Conservation (phyloP, 1,140 invertebrate species). For the Caenorhabditis tropicalis region DNA sequence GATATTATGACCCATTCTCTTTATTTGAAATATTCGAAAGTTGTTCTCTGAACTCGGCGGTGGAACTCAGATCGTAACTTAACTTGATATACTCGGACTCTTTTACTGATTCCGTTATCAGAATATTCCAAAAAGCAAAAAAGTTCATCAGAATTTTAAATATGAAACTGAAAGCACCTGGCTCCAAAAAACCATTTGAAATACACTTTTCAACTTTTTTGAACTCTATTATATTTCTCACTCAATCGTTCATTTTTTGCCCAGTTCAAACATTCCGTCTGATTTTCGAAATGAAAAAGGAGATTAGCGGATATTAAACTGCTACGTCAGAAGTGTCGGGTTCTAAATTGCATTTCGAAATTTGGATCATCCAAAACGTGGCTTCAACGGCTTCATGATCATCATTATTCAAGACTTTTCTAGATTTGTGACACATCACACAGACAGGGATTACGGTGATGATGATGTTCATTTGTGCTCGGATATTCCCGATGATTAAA, state of each 20-base stretch:
- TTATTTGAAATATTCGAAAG: no score
- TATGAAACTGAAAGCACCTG: neutral
- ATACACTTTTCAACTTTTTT: neutral
- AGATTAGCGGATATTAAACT: neutral
- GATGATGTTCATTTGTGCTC: neutral
- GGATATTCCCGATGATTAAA: neutral
- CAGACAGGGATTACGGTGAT: constrained; percentile 9
- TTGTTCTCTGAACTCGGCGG: no score
- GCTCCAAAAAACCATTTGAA: neutral
- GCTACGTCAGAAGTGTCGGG: neutral
- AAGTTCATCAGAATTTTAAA: no score
- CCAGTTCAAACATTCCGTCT: neutral
- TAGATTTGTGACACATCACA: constrained; percentile 6
- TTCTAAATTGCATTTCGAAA: constrained; percentile 4
- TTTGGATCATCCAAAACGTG: constrained; percentile 7
- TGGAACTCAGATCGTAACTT: no score
- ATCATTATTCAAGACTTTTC: neutral
- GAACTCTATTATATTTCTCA: neutral
- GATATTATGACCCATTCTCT: no score
- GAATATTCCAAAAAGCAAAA: no score
- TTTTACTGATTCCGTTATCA: no score
- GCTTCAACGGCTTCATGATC: neutral
- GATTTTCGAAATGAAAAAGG: neutral
- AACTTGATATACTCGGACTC: no score
- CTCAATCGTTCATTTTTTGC: no score